A percentile compares a stretch with the other conserved stretches of the same genome.
Evolutionary conservation across 2,797 vertebrate species (phyloP).

Genomic region (Picus viridis): DNA sequence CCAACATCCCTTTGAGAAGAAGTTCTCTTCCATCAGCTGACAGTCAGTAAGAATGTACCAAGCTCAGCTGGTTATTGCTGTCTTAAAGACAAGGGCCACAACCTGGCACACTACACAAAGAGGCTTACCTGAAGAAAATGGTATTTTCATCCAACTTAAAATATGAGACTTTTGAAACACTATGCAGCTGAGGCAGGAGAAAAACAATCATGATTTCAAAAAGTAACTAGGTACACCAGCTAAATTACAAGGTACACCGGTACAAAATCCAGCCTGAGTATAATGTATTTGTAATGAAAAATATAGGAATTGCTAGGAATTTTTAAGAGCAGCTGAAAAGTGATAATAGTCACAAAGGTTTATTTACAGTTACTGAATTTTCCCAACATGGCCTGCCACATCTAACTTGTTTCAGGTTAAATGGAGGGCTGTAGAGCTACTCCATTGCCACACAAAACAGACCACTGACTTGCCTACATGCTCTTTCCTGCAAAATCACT

Average conservation of each 20-base stretch:
- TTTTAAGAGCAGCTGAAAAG: slow-evolving; percentile 6
- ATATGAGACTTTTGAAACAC: not conserved
- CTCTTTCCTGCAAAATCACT: not conserved
- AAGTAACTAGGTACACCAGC: not conserved
- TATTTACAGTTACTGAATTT: not conserved
- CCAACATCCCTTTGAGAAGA: not conserved
- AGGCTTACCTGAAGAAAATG: not conserved
- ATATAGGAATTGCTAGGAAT: not conserved
- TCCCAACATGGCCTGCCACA: not conserved
- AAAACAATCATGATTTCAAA: not conserved
- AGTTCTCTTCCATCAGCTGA: not conserved
- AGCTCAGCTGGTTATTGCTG: not conserved
- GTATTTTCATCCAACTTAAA: not conserved
- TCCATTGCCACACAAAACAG: not conserved
- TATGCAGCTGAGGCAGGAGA: not conserved
- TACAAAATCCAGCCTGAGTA: not conserved
- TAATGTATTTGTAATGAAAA: not conserved
- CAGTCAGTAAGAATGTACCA: not conserved
- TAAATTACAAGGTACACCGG: not conserved
- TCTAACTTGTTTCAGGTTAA: not conserved
- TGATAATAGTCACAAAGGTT: not conserved
- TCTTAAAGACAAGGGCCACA: not conserved
- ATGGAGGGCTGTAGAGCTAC: not conserved
- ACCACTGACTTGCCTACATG: not conserved
- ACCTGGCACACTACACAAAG: not conserved